phyloP scores from a whole-genome alignment of 2,888 invertebrate species.

The Cepaea hortensis region DNA sequence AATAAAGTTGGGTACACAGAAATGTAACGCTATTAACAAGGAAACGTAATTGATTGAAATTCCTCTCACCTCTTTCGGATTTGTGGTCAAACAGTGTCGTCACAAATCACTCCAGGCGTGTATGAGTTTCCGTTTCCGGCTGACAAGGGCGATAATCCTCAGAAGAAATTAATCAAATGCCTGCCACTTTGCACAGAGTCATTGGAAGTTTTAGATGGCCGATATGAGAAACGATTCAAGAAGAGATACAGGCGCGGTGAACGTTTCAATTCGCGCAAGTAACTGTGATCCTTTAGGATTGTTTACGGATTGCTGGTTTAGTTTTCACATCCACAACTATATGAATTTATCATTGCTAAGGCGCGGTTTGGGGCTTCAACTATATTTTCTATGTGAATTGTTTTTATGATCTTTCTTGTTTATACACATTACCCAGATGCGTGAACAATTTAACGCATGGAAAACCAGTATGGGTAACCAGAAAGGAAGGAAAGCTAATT shows the following conservation, averaged over 20 bases:
- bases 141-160: constrained; percentile 36
- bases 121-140: constrained; percentile 27
- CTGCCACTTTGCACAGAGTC: constrained; percentile 20
- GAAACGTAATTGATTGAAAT: constrained; percentile 33
- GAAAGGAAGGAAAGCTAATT: no score
- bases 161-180: constrained; percentile 32
- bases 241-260: constrained; percentile 8
- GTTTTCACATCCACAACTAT: neutral
- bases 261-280: neutral
- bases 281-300: neutral
- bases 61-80: neutral
- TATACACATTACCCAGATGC: no score
- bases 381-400: no score
- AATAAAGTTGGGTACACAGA: constrained; percentile 18
- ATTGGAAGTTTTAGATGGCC: neutral
- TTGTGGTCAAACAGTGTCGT: constrained; percentile 26
- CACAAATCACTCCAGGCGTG: constrained; percentile 12
- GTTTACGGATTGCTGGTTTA: neutral
- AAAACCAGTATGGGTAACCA: no score
- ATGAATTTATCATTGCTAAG: no score
- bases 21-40: constrained; percentile 21
- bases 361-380: no score
- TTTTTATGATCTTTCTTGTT: no score
- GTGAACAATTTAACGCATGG: no score
- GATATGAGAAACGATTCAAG: neutral